phyloP scores from a whole-genome alignment of 2,797 vertebrate species.

The Rhabdophis nuchalis region DNA sequence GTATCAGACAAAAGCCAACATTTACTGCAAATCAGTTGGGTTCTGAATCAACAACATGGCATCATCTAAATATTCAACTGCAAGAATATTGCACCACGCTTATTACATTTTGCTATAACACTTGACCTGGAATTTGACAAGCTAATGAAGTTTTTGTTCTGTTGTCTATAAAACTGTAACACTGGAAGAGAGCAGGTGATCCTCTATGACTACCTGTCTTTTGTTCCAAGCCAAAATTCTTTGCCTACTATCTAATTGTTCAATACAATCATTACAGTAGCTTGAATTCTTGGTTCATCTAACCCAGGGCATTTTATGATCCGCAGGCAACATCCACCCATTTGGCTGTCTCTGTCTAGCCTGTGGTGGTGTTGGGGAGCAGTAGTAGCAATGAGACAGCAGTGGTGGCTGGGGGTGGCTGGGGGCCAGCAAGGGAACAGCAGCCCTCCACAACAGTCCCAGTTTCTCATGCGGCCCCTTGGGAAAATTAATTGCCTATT shows the following conservation, averaged over 20 bases:
- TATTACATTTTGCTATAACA: not conserved
- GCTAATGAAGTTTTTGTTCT: not conserved
- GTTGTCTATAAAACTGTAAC: not conserved
- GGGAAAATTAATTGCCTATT: not conserved
- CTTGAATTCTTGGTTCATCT: not conserved
- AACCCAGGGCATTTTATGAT: not conserved
- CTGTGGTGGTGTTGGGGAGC: not conserved
- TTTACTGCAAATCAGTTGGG: not conserved
- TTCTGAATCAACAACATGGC: not conserved
- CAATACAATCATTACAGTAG: not conserved
- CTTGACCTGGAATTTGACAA: not conserved
- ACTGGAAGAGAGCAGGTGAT: not conserved
- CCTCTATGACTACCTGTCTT: not conserved
- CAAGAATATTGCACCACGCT: not conserved
- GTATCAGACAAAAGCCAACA: not conserved
- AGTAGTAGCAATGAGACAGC: not conserved
- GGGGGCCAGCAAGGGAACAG: too few relatives aligned
- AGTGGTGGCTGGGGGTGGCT: not conserved
- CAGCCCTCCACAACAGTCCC: not conserved
- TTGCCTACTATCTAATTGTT: not conserved
- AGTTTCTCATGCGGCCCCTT: not conserved
- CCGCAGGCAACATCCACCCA: not conserved
- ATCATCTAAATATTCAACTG: not conserved
- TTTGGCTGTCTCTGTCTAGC: not conserved
- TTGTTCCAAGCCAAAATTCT: not conserved